phyloP scores from a whole-genome alignment of 1,140 invertebrate species.

The Luehdorfia chinensis region DNA sequence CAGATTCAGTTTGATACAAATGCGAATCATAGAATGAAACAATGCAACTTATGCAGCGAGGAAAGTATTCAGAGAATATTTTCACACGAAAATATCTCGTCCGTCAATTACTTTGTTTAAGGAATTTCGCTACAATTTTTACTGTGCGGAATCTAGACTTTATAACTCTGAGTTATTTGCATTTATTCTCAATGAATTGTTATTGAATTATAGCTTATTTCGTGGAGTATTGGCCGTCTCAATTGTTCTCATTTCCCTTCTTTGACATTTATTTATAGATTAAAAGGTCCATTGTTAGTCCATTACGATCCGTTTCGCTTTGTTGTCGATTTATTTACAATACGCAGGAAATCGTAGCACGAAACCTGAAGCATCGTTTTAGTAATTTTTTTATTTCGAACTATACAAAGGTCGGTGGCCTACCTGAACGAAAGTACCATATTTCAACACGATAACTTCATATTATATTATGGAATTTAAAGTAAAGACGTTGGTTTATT shows the following conservation, averaged over 20 bases:
- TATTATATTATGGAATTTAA: not conserved
- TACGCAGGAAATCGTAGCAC: slow-evolving; percentile 14
- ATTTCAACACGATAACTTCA: no score
- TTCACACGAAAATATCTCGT: no score
- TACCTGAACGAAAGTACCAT: slow-evolving; percentile 10
- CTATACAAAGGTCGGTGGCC: slow-evolving; percentile 13
- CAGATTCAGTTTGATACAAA: no score
- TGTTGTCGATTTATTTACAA: slow-evolving; percentile 18
- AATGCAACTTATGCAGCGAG: no score
- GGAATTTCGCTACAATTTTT: no score
- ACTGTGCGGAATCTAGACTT: no score
- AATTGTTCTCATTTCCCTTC: slow-evolving; percentile 9
- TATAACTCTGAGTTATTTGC: no score
- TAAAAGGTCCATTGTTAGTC: slow-evolving; percentile 13
- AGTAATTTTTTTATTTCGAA: slow-evolving; percentile 7
- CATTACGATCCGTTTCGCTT: slow-evolving; percentile 15
- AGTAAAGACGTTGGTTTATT: no score
- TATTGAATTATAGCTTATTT: slow-evolving; percentile 10
- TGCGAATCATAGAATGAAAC: no score
- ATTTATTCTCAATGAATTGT: no score
- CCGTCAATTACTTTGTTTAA: no score
- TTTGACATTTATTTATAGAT: slow-evolving; percentile 9
- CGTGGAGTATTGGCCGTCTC: slow-evolving; percentile 8
- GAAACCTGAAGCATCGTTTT: slow-evolving; percentile 12
- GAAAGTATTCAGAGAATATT: no score